Evolutionary conservation across 2,888 invertebrate genomes (phyloP).

Genomic region (Himalopsyche kuldschensis): DNA sequence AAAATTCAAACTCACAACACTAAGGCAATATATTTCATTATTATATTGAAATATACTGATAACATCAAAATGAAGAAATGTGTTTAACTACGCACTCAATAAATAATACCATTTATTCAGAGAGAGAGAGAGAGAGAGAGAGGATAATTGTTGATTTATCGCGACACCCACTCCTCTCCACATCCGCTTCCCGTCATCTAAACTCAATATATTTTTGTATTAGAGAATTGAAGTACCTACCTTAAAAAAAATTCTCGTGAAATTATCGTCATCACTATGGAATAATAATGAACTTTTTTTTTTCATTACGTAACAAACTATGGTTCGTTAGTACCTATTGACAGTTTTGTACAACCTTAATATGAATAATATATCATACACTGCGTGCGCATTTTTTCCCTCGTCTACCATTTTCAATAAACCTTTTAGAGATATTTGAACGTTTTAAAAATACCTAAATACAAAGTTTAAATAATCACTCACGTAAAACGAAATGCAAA

Average conservation of each 20-base stretch:
- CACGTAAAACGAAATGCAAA: background rate
- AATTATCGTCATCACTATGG: background rate
- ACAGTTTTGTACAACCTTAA: too few relatives aligned
- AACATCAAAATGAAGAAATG: conserved; percentile 8
- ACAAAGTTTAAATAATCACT: background rate
- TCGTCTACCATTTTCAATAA: too few relatives aligned
- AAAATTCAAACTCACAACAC: too few relatives aligned
- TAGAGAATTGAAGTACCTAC: background rate
- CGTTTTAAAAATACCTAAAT: too few relatives aligned
- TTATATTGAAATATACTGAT: background rate
- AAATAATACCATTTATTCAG: conserved; percentile 24
- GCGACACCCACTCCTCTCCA: conserved; percentile 13
- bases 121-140: background rate
- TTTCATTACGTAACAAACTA: background rate
- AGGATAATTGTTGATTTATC: conserved; percentile 21
- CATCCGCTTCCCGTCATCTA: conserved; percentile 20
- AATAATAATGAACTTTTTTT: background rate
- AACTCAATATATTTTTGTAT: background rate
- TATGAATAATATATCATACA: too few relatives aligned
- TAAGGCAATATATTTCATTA: too few relatives aligned
- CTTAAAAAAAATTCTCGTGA: background rate
- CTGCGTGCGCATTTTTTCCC: too few relatives aligned
- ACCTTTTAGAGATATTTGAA: too few relatives aligned
- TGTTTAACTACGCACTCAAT: conserved; percentile 18
- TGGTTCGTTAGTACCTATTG: too few relatives aligned